phyloP scores from a whole-genome alignment of 1,140 invertebrate species.

The Elymnias hypermnestra region DNA sequence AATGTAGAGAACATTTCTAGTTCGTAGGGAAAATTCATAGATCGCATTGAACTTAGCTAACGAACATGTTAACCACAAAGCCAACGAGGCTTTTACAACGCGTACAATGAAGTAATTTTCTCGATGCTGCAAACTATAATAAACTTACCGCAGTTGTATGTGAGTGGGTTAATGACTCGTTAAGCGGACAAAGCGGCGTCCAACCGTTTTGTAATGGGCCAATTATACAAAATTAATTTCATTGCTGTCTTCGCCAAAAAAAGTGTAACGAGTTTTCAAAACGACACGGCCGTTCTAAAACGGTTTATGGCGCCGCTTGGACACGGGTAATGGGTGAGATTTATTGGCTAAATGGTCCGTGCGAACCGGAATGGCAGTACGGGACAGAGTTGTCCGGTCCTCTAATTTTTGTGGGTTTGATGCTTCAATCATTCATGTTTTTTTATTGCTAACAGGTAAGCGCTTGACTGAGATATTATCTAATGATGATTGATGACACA shows the following conservation, averaged over 20 bases:
- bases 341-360: constrained; percentile 67
- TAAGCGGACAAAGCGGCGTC: constrained; percentile 14
- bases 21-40: too few species aligned
- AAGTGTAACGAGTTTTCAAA: constrained; percentile 55
- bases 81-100: too few species aligned
- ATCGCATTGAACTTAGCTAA: too few species aligned
- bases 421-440: constrained; percentile 47
- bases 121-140: not conserved
- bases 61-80: too few species aligned
- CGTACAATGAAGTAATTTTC: not conserved
- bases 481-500: too few species aligned
- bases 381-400: constrained; percentile 54
- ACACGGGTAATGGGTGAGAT: constrained; percentile 67
- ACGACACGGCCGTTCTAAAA: constrained; percentile 48
- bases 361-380: constrained; percentile 41
- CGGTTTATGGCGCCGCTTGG: constrained; percentile 50
- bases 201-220: constrained; percentile 36
- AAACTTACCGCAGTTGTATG: constrained; percentile 1
- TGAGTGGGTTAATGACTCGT: constrained; percentile 18
- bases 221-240: constrained; percentile 66
- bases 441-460: too few species aligned
- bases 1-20: too few species aligned
- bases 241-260: constrained; percentile 55
- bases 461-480: too few species aligned
- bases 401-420: constrained; percentile 63